phyloP scores from a whole-genome alignment of 2,888 invertebrate genomes.

The Coenonympha arcania region DNA sequence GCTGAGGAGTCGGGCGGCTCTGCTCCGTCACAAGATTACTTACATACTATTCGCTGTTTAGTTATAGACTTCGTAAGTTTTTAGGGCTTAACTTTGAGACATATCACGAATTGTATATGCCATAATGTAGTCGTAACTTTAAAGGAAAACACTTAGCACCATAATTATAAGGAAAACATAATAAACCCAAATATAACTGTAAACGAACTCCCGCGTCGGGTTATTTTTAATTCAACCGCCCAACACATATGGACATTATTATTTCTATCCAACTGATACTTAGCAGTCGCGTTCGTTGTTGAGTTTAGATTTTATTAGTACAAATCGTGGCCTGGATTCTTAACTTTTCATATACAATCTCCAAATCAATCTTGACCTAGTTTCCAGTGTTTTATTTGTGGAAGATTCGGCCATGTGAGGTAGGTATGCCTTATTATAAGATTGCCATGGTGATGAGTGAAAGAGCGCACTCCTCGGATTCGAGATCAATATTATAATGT shows the following conservation, averaged over 20 bases:
- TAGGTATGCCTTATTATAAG: slow-evolving; percentile 36
- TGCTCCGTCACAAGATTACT: too few species aligned
- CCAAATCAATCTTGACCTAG: slow-evolving; percentile 51
- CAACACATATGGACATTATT: slow-evolving; percentile 58
- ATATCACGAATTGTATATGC: background rate
- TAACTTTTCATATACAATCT: slow-evolving; percentile 32
- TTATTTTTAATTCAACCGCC: slow-evolving; percentile 57
- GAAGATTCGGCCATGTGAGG: slow-evolving; percentile 47
- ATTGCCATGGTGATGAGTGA: slow-evolving; percentile 54
- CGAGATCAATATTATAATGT: slow-evolving; percentile 35
- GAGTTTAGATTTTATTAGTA: background rate
- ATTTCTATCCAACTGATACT: slow-evolving; percentile 54
- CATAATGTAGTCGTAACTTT: slow-evolving; percentile 3
- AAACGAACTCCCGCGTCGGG: slow-evolving; percentile 59
- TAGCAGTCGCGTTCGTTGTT: slow-evolving; percentile 36
- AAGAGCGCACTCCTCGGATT: slow-evolving; percentile 37
- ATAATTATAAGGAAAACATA: slow-evolving; percentile 11
- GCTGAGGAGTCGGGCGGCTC: too few species aligned
- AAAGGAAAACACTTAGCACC: slow-evolving; percentile 7
- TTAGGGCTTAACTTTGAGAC: too few species aligned
- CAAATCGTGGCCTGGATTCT: slow-evolving; percentile 24
- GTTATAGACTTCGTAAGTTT: too few species aligned
- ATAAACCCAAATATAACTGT: slow-evolving; percentile 46
- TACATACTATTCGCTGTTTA: too few species aligned
- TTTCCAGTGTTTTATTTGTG: slow-evolving; percentile 36